phyloP scores from a whole-genome alignment of 2,113 vertebrate genomes.

The Shinisaurus crocodilurus region DNA sequence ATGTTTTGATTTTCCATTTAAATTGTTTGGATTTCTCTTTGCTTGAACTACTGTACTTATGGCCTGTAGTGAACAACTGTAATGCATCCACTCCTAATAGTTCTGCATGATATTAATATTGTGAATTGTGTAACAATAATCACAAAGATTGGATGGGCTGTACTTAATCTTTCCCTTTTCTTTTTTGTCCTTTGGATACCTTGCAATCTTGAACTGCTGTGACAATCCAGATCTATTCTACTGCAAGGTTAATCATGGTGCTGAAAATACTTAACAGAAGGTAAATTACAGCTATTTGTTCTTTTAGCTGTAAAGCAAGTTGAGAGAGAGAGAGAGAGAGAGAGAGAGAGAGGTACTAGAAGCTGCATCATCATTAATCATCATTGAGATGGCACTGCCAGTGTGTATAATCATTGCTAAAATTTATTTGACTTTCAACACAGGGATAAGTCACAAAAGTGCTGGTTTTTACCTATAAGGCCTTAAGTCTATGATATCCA shows the following conservation, averaged over 20 bases:
- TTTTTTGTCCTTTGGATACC: not conserved
- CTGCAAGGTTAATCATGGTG: not conserved
- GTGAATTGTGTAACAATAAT: not conserved
- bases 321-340: not conserved
- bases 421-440: not conserved
- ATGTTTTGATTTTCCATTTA: constrained; percentile 61
- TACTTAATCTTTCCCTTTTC: not conserved
- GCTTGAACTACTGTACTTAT: constrained; percentile 35
- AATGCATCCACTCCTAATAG: constrained; percentile 48
- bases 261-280: not conserved
- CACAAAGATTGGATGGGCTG: not conserved
- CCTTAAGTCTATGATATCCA: not conserved
- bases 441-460: not conserved
- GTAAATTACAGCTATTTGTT: not conserved
- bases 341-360: not conserved
- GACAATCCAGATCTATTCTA: not conserved
- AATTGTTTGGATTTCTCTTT: constrained; percentile 53
- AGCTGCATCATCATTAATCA: not conserved
- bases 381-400: not conserved
- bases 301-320: not conserved
- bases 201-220: not conserved
- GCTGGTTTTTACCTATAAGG: not conserved
- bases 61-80: constrained; percentile 23
- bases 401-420: not conserved
- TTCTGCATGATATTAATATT: not conserved